Base-by-base conservation (phyloP, 2,113 vertebrate species). In the Sinocyclocheilus grahami region DNA sequence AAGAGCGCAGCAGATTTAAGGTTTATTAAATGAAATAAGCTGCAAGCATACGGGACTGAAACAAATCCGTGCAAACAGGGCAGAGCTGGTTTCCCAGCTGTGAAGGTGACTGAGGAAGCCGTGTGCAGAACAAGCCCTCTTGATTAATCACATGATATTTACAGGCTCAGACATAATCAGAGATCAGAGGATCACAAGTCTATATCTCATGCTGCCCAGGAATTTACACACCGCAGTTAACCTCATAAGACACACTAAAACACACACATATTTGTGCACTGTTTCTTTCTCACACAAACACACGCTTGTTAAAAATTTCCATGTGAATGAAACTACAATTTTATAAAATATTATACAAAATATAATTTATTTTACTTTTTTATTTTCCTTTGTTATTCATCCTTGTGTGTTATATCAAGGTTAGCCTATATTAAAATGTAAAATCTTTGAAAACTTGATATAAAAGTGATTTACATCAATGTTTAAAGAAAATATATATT, bases 121-220 rank as follows among this genome's bases (percentile, higher is more conserved):
- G 93, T 92, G 94, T 89, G 88, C 93, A 96, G 93, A 95, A 96
- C 93, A 96, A 96, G 93, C 91, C 93, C 92, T 95, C 96, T 94
- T 96, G 96, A 98, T 97, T 97, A 97, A 97, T 97, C 94, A 95
- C 94, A 95, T 95, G 94, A 95, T 97, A 97, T 96, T 97, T 97
- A 96, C 95, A 95, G 95, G 95, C 95, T 96, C 92, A 94, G 93
- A 96, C 96, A 94, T 96, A 97, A 97, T 97, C 95, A 96, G 95
- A 96, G 93, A 95, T 95, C 91, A 95, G 94, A 91, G 92, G 94
- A 96, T 96, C 95, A 94, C 92, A 91, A 93, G 63, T 94, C 95
- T 96, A 95, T 93, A 95, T 96, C 95, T 95, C 94, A 94, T 90
- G 93, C 91, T 55, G 92, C 92, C 94, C 63, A 91, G 91, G 94